Evolutionary conservation across 1,140 invertebrate genomes (phyloP).

Genomic region (Triops longicaudatus): DNA sequence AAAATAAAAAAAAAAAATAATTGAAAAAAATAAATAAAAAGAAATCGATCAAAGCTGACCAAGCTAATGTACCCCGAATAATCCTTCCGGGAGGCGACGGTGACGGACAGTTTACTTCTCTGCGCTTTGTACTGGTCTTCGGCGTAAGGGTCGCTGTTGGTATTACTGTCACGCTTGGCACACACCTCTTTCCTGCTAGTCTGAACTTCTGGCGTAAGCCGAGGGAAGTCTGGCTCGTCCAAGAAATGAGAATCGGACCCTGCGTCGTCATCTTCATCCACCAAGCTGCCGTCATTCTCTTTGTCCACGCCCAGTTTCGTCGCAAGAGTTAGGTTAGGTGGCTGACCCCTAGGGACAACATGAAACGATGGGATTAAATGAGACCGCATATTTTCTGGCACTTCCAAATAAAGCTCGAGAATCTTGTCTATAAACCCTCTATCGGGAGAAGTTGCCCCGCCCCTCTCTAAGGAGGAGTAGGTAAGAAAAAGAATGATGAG

Average conservation of each 20-base stretch:
- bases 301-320: conserved; percentile 19
- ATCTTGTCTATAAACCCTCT: too few species aligned
- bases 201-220: background rate
- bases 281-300: conserved; percentile 23
- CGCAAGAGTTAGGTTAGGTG: background rate
- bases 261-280: conserved; percentile 24
- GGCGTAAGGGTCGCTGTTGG: background rate
- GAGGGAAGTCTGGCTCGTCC: background rate
- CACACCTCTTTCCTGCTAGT: background rate
- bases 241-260: conserved; percentile 5
- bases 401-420: too few species aligned
- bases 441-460: too few species aligned
- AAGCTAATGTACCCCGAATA: background rate
- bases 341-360: background rate
- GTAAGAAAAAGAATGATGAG: too few species aligned
- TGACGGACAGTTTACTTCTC: background rate
- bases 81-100: background rate
- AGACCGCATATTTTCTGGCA: background rate
- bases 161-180: background rate
- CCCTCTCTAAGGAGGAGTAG: too few species aligned
- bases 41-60: background rate
- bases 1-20: too few species aligned
- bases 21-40: background rate
- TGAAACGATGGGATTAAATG: background rate
- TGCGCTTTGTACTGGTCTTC: background rate